Percentiles rank a stretch among this genome's conserved stretches.
Evolutionary conservation across 2,797 vertebrate genomes (phyloP).

Genomic region (Sebastes glaucus): DNA sequence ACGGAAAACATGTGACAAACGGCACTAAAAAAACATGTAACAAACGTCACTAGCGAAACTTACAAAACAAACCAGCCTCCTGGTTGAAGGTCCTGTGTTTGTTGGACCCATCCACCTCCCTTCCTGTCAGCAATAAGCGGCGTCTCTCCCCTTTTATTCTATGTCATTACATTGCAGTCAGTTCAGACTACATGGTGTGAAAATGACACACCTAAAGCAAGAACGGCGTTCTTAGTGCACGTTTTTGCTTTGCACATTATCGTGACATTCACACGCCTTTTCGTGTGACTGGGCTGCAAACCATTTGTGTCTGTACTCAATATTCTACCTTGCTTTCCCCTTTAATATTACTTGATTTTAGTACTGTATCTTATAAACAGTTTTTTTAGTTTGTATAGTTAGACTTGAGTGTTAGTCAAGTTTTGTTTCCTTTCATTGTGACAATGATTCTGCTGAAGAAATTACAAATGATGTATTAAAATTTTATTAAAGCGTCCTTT

Average conservation of each 20-base stretch:
- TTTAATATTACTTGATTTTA: neutral
- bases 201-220: no score
- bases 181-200: no score
- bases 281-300: fast-evolving
- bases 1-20: no score
- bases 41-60: no score
- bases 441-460: neutral
- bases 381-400: neutral
- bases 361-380: fast-evolving
- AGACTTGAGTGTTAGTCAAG: neutral
- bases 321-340: fast-evolving
- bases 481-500: neutral
- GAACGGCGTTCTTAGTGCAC: no score
- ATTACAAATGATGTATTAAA: neutral
- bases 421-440: neutral
- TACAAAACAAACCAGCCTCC: no score
- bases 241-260: no score
- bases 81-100: no score
- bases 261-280: fast-evolving
- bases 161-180: no score
- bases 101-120: no score
- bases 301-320: neutral
- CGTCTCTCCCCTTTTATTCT: no score
- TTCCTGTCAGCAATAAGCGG: fast-evolving
- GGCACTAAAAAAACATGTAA: no score